These are phyloP conservation scores for Polydesmus complanatus DNA, from an alignment of 2,888 invertebrate species.

Conservation along the genomic window DNA sequence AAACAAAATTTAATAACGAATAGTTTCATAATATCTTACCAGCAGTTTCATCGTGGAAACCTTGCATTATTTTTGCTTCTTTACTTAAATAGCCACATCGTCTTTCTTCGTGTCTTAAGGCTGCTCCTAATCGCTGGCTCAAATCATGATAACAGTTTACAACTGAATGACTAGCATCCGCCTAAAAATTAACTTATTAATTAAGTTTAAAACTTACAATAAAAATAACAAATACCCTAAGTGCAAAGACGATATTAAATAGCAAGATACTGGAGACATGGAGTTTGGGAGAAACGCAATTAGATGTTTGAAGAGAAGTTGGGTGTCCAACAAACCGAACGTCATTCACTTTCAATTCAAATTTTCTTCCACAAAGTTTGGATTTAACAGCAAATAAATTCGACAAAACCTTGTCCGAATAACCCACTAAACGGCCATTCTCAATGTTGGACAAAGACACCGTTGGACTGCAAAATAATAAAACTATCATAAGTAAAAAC, in stretches of 20 bases:
- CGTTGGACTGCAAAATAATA: conserved; percentile 1
- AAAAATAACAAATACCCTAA: conserved; percentile 27
- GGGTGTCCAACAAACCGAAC: conserved; percentile 92
- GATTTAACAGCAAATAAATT: conserved; percentile 81
- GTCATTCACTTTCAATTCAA: conserved; percentile 90
- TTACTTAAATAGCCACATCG: conserved; percentile 74
- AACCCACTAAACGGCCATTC: conserved; percentile 17
- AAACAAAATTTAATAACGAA: not conserved
- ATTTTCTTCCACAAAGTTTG: conserved; percentile 75
- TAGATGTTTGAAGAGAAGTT: conserved; percentile 43
- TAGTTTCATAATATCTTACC: conserved; percentile 25
- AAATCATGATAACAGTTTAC: conserved; percentile 89
- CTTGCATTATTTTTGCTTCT: conserved; percentile 73
- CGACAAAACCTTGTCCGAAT: conserved; percentile 57
- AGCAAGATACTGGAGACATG: conserved; percentile 45
- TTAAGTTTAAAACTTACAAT: not conserved
- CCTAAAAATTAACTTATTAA: conserved; percentile 38
- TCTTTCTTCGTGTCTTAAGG: conserved; percentile 78
- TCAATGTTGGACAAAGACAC: conserved; percentile 11
- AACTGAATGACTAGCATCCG: conserved; percentile 78
- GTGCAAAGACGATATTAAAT: conserved; percentile 52
- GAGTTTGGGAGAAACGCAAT: conserved; percentile 18
- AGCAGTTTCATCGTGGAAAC: conserved; percentile 30
- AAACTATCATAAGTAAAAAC: not conserved
- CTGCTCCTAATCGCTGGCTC: conserved; percentile 73